Percentiles rank a stretch among this genome's conserved stretches.
phyloP scores from a whole-genome alignment of 2,113 vertebrate species.

The Hyperoodon ampullatus region DNA sequence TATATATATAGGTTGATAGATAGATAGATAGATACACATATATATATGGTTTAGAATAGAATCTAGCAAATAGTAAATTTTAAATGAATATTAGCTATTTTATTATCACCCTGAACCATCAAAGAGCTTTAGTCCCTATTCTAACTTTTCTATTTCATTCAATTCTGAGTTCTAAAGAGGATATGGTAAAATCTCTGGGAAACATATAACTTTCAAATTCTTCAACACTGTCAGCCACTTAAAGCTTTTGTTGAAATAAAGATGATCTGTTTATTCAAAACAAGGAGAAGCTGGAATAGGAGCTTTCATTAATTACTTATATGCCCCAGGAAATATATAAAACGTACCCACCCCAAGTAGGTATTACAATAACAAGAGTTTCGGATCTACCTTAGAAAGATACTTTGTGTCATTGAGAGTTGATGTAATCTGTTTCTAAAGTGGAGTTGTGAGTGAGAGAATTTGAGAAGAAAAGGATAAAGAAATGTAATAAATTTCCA shows the following conservation, averaged over 20 bases:
- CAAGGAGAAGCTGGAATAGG: not conserved
- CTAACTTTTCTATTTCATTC: not conserved
- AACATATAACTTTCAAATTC: not conserved
- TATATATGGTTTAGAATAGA: not conserved
- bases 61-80: not conserved
- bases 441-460: not conserved
- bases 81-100: not conserved
- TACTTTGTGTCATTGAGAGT: not conserved
- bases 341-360: not conserved
- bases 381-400: not conserved
- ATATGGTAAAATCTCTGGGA: not conserved
- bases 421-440: constrained; percentile 8
- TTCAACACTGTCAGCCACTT: not conserved
- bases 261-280: not conserved
- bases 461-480: constrained; percentile 5
- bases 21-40: not conserved
- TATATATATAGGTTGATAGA: too few species aligned
- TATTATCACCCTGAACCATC: not conserved
- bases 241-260: not conserved
- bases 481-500: not conserved
- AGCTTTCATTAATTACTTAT: not conserved
- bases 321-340: not conserved
- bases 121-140: not conserved
- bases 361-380: not conserved
- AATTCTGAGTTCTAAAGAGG: not conserved